Base-by-base conservation (phyloP, 2,797 vertebrate genomes). In the Holocentrus rufus region DNA sequence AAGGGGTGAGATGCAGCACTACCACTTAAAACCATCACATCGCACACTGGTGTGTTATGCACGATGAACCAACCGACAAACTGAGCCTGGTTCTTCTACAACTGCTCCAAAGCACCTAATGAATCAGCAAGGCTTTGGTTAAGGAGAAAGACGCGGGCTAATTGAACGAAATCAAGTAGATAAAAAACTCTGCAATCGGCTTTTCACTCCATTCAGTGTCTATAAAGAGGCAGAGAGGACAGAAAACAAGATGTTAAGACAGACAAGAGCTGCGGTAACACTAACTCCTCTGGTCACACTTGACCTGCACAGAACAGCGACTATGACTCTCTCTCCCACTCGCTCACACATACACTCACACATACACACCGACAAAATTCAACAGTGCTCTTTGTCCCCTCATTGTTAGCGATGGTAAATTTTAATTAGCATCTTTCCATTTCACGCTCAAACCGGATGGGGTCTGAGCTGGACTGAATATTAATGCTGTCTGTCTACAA, bases 401-500 rank as follows among this genome's bases (percentile, higher is more conserved):
- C 60, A 14, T 20, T 53, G 59, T 50, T 31, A 52, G 69, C 27
- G 49, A 22, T 20, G 34, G 22, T 20, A 13, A 18, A 69, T 59
- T 46, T 58, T 4, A 56, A 58, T 68, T 25, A 23, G 18, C 23
- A 57, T 65, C 53, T 30, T 68, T 72, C 18, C 11, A 58, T 69
- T 73, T 76, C 49, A 62, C 25, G 61, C 63, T 61, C 23, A 7
- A 31, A 50, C 25, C 9, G 31, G 59, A 71, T 13, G 56, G 69
- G 30, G 25, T 56, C 56, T 34, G 25, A 72, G 58, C 10, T 17
- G 0, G 4, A 17, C 39, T 53, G 49, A 52, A 47, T 65, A 15
- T 62, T 66, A 20, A 56, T 17, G 50, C 63, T 22, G 65, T 58
- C 72, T 79, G 82, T 42, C 47, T 30, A 55, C 20, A 53, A 50